Evolutionary conservation across 2,888 invertebrate genomes (phyloP).

Genomic region (Platerodrilus igneus): DNA sequence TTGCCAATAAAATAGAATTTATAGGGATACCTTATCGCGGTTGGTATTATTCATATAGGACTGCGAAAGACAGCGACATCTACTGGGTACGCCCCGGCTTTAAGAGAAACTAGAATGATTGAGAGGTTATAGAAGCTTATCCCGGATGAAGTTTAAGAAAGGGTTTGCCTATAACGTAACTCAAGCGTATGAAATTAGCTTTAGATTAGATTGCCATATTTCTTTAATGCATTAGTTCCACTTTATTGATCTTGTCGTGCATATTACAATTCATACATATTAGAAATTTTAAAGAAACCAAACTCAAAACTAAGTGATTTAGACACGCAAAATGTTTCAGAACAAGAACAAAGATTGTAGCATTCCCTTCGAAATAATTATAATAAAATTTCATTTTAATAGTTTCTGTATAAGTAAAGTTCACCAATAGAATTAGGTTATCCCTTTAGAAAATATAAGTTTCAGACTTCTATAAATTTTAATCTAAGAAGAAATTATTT

Average conservation of each 20-base stretch:
- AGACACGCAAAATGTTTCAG: no score
- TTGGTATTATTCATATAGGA: constrained; percentile 39
- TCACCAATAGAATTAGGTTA: no score
- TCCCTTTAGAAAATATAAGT: no score
- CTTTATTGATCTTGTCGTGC: constrained; percentile 5
- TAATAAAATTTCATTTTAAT: no score
- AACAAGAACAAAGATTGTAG: no score
- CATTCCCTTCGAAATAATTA: no score
- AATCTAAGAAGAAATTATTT: no score
- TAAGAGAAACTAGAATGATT: constrained; percentile 22
- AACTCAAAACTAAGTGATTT: no score
- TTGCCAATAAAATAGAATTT: constrained; percentile 41
- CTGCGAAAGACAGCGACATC: constrained; percentile 40
- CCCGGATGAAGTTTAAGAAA: constrained; percentile 37
- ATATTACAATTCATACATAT: no score
- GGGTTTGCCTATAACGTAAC: constrained; percentile 36
- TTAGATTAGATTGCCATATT: constrained; percentile 19
- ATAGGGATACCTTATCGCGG: constrained; percentile 38
- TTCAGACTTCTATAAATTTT: no score
- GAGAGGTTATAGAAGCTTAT: constrained; percentile 21
- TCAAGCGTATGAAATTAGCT: constrained; percentile 28
- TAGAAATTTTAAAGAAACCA: no score
- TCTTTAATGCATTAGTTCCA: constrained; percentile 15
- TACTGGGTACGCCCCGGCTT: constrained; percentile 32
- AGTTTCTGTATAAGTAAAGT: no score